Conservation (phyloP, 2,888 invertebrate genomes). For the Stratiomys singularior region DNA sequence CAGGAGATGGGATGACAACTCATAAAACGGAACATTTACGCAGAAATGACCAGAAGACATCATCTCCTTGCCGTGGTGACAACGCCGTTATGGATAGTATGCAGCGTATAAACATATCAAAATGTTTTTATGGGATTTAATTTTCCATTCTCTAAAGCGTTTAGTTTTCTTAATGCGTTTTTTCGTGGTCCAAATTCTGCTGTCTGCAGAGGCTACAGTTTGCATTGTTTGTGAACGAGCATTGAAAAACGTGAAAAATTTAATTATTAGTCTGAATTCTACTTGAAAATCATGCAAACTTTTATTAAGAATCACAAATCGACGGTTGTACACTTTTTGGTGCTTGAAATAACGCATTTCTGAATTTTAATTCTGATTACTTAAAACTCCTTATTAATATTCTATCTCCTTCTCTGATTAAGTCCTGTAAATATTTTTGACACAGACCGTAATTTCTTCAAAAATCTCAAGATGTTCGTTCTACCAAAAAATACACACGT, state of each 20-base stretch:
- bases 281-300: no score
- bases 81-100: constrained; percentile 15
- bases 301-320: no score
- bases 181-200: neutral
- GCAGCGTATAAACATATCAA: constrained; percentile 16
- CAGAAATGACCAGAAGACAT: constrained; percentile 44
- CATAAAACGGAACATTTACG: constrained; percentile 46
- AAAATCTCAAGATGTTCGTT: neutral
- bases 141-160: neutral
- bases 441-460: neutral
- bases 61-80: constrained; percentile 19
- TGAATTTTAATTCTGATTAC: no score
- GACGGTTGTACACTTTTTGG: no score
- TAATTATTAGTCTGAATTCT: no score
- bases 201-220: neutral
- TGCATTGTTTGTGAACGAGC: neutral
- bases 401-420: no score
- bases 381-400: no score
- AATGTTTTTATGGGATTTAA: constrained; percentile 17
- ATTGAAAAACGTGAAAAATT: no score
- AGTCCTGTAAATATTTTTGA: neutral
- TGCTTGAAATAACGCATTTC: no score
- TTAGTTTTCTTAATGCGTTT: neutral
- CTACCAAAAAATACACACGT: neutral
- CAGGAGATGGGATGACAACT: constrained; percentile 42